These are phyloP conservation scores for Heteromormyrus szaboi DNA, from an alignment of 2,797 vertebrate species.

Conservation along the genomic window DNA sequence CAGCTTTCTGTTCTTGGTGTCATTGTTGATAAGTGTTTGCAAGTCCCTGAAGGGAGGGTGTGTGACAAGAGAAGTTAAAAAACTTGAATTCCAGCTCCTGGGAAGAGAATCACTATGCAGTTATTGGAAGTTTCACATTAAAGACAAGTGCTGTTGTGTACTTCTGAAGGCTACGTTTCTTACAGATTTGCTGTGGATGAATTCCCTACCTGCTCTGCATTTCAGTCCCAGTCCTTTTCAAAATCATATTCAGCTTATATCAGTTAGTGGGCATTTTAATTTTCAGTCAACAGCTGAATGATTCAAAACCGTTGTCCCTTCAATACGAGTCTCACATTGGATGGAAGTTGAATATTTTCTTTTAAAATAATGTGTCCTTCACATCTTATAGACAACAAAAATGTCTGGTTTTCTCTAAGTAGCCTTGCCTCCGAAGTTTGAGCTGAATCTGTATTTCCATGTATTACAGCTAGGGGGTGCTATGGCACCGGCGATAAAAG, in stretches of 20 bases:
- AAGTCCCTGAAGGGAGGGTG: neutral
- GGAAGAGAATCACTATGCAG: neutral
- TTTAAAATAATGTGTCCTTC: neutral
- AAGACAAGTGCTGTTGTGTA: neutral
- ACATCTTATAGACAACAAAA: neutral
- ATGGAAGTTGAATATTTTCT: neutral
- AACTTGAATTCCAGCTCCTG: neutral
- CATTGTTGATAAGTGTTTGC: neutral
- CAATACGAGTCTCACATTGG: neutral
- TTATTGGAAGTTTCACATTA: neutral
- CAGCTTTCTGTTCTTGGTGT: neutral
- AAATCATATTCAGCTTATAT: neutral
- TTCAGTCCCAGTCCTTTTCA: neutral
- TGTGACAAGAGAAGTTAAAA: neutral
- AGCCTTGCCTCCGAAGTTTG: neutral
- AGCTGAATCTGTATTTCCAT: constrained; percentile 19
- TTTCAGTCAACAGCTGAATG: neutral
- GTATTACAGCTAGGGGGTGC: constrained; percentile 76
- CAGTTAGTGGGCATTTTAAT: neutral
- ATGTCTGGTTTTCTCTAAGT: neutral
- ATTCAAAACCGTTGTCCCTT: neutral
- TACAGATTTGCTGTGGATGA: neutral
- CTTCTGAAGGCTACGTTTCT: neutral
- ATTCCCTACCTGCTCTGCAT: neutral
- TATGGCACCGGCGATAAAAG: constrained; percentile 85